Base-by-base conservation (phyloP, 2,888 invertebrate genomes). In the Eutolmus rufibarbis region DNA sequence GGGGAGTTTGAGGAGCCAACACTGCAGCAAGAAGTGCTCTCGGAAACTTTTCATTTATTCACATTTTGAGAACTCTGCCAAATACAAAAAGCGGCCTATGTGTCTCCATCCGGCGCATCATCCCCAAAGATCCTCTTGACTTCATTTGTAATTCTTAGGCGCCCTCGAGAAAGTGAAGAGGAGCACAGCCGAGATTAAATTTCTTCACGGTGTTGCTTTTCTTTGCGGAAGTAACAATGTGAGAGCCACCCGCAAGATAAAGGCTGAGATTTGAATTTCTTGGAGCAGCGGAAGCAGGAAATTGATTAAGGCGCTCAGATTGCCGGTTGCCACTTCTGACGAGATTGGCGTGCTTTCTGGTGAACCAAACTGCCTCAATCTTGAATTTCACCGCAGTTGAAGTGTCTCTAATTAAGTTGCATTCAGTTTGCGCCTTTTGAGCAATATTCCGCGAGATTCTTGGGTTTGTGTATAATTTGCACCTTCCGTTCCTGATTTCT, bases 71-170 rank as follows among this genome's bases (percentile, higher is more conserved):
- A n/a, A 28, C 23, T 8, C 28, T n/a, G 51, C 51, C 51, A n/a
- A 46, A 46, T 16, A 46, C 43, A 51, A 51, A 40, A 66, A 8
- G 4, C 28, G 4, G 19, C 23, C 28, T 19, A 28, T 66, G 66
- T 12, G 66, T 12, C 66, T 28, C 66, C 66, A 23, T 66, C 66
- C 28, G 66, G 66, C 66, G 28, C 66, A 28, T 37, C 76, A 19
- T 76, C 37, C 37, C 76, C 9, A 3, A 37, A 16, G 76, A 14
- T 34, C 16, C 74, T 76, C 76, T 76, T 76, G 76, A 37, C 34
- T 37, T 76, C 76, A 76, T 76, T 76, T 76, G 76, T 76, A 76
- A 76, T 76, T n/a, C 76, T 76, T 76, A 37, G 37, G 76, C 37
- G 19, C 19, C 16, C 76, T 76, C 37, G 37, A 76, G 76, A 76